Base-by-base conservation (phyloP, 2,888 invertebrate species). In the Phymatocera aterrima region DNA sequence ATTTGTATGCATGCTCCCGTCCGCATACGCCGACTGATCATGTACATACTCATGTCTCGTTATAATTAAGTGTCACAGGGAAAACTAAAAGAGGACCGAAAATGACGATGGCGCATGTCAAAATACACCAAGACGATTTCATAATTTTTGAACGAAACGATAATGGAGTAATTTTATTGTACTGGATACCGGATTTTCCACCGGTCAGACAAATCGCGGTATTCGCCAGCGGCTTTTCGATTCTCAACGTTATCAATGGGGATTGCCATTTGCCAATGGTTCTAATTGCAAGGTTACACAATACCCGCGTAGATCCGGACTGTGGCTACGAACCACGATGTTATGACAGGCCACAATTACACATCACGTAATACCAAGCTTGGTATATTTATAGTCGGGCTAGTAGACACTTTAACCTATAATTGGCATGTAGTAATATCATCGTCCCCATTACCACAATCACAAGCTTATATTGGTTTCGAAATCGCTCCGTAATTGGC, bases 401-500 rank as follows among this genome's bases (percentile, higher is more conserved):
- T 78, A 80, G 79, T 80, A 81, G 79, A 79, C 83, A 79, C 83
- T 85, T 85, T 83, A 82, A 82, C 79, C 79, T 48, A 81, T 86
- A 86, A 86, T 85, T 86, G 87, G 85, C 86, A 84, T 83, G 81
- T 78, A 77, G 81, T 80, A 83, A 87, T 83, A 84, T 84, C 84
- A 84, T 84, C 83, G 82, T 83, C 79, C 84, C 83, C 81, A 87
- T 87, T 86, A 85, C 84, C 85, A 87, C 85, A 85, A 87, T 87
- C 87, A 87, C 83, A 85, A 86, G 83, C 81, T 81, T 65, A 28
- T 78, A 78, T 83, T 79, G 79, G 82, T 86, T 84, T 83, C 81
- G 80, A 82, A 80, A 83, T 78, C 37, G 40, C 51, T 65, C 72
- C 24, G 70, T 83, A 83, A 83, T 83, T 83, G 83, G 79, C 79